A percentile compares a stretch with the other conserved stretches of the same genome.
These are phyloP conservation scores for Ormyrus pomaceus DNA, from an alignment of 2,888 invertebrate genomes.

Conservation along the genomic window DNA sequence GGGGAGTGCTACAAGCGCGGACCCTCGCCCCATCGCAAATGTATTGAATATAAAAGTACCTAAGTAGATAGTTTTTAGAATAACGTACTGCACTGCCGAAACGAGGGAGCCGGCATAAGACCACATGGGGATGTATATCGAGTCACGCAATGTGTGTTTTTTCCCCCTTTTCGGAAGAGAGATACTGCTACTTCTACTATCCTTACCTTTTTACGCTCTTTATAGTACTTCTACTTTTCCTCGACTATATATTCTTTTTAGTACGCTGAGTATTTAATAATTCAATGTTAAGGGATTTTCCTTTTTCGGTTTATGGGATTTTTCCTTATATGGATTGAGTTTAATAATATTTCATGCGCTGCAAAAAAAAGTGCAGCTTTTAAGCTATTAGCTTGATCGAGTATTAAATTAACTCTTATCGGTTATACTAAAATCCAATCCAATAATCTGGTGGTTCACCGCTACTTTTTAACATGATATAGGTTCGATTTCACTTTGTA, in stretches of 20 bases:
- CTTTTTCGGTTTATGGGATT: too few species aligned
- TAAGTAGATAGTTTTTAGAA: conserved; percentile 72
- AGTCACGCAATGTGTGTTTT: conserved; percentile 9
- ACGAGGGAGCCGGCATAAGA: not conserved
- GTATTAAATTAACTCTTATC: too few species aligned
- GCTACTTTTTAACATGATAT: too few species aligned
- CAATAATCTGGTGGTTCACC: too few species aligned
- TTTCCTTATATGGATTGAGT: too few species aligned
- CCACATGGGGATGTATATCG: conserved; percentile 1
- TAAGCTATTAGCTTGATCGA: too few species aligned
- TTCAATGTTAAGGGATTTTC: conserved; percentile 10
- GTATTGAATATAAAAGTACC: conserved; percentile 75
- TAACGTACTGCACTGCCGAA: conserved; percentile 65
- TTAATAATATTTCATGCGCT: too few species aligned
- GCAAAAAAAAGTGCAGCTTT: too few species aligned
- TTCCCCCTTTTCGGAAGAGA: not conserved
- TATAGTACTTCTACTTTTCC: conserved; percentile 25
- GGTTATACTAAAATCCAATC: too few species aligned
- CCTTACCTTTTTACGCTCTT: conserved; percentile 6
- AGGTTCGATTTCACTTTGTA: too few species aligned
- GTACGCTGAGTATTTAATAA: conserved; percentile 42
- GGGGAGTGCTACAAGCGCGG: conserved; percentile 68
- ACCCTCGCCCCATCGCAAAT: conserved; percentile 65
- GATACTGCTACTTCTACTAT: not conserved
- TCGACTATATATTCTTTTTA: conserved; percentile 31